Evolutionary conservation across 2,797 vertebrate genomes (phyloP).

Genomic region (Chaetophractus vellerosus): DNA sequence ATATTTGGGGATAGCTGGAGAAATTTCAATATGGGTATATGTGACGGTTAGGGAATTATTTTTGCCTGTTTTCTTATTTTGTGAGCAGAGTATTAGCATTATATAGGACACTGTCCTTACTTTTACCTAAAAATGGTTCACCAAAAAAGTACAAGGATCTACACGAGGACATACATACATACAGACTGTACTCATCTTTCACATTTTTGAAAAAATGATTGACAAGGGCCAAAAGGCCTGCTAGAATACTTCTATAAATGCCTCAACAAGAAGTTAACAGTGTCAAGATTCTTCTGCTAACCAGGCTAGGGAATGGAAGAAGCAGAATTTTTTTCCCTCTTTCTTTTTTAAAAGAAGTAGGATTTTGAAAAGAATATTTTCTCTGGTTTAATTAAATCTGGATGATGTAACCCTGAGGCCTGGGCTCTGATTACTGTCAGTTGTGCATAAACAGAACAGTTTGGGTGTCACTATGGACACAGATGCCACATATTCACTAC

Average conservation of each 20-base stretch:
- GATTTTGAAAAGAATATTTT: neutral
- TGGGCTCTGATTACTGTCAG: neutral
- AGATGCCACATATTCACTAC: neutral
- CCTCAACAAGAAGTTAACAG: neutral
- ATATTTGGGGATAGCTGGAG: neutral
- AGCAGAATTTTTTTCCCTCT: neutral
- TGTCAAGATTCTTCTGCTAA: neutral
- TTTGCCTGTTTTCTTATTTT: neutral
- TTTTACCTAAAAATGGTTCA: neutral
- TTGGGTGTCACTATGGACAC: neutral
- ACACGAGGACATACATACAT: neutral
- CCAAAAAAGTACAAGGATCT: neutral
- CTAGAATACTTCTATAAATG: neutral
- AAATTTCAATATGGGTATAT: neutral
- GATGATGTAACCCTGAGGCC: neutral
- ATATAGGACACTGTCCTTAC: neutral
- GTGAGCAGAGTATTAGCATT: neutral
- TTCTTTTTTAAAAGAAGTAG: neutral
- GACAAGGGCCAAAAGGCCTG: neutral
- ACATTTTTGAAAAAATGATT: neutral
- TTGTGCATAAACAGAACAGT: neutral
- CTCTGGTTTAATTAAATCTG: slow-evolving; percentile 33
- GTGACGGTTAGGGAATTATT: neutral
- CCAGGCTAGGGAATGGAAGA: neutral
- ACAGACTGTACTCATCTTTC: neutral